Conservation (phyloP, 1,140 invertebrate species). For the Manduca sexta region DNA sequence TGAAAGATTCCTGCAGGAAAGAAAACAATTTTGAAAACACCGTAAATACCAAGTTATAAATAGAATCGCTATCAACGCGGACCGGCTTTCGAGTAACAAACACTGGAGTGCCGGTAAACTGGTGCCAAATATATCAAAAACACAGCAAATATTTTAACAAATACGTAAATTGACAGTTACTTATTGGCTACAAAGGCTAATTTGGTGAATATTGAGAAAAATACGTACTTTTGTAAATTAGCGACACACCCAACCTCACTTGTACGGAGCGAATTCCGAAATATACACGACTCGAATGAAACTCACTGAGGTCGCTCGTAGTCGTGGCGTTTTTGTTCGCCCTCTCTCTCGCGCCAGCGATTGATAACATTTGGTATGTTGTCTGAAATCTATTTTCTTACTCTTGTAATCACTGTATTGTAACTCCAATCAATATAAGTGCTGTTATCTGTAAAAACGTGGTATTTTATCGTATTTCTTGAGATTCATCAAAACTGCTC, state of each 20-base stretch:
- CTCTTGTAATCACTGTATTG: no score
- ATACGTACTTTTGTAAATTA: conserved; percentile 52
- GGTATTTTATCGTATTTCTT: neutral
- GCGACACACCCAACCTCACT: conserved; percentile 50
- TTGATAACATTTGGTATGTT: conserved; percentile 36
- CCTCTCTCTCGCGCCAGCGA: conserved; percentile 45
- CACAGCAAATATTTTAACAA: no score
- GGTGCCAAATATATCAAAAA: neutral
- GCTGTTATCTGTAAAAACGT: neutral
- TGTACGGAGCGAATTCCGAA: conserved; percentile 46
- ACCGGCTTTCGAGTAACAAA: conserved; percentile 59
- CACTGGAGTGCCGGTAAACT: conserved; percentile 19
- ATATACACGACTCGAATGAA: conserved; percentile 43
- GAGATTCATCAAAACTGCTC: no score
- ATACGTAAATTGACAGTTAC: neutral
- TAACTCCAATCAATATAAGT: neutral
- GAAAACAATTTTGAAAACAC: conserved; percentile 33
- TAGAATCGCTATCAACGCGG: conserved; percentile 43
- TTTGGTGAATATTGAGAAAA: conserved; percentile 5
- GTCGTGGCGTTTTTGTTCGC: conserved; percentile 49
- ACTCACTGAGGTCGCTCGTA: conserved; percentile 36
- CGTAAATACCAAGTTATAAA: conserved; percentile 38
- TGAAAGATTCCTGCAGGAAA: conserved; percentile 52
- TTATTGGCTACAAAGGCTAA: neutral
- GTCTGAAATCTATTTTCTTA: no score